Conservation (phyloP, 2,888 invertebrate species). For the Drosophila neonasuta region DNA sequence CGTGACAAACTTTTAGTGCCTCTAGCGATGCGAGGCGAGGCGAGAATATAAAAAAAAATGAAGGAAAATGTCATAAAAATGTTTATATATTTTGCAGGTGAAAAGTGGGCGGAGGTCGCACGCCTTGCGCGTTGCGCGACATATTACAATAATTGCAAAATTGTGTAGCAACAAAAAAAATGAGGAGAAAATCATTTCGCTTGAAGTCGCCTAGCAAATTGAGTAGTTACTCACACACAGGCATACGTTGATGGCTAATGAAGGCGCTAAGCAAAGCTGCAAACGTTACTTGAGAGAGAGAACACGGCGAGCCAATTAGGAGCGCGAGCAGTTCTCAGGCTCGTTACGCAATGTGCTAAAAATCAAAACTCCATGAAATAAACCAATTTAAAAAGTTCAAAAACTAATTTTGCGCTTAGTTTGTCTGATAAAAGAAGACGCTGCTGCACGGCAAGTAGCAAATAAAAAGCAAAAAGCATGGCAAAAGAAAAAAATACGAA, state of each 20-base stretch:
- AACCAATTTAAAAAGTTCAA: constrained; percentile 79
- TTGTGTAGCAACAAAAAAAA: constrained; percentile 63
- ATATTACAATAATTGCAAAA: constrained; percentile 75
- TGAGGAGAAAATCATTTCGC: constrained; percentile 58
- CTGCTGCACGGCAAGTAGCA: constrained; percentile 45
- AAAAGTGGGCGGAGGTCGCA: background rate
- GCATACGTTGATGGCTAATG: constrained; percentile 50
- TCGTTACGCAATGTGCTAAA: constrained; percentile 73
- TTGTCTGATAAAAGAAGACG: constrained; percentile 75
- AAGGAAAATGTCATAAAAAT: constrained; percentile 61
- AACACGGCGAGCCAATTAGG: constrained; percentile 68
- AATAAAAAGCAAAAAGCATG: constrained; percentile 20
- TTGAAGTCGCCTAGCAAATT: constrained; percentile 71
- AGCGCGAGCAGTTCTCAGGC: constrained; percentile 60
- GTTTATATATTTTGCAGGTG: constrained; percentile 13
- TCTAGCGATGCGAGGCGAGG: background rate
- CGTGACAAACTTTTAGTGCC: constrained; percentile 8
- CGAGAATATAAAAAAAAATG: constrained; percentile 5
- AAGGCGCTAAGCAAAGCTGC: constrained; percentile 66
- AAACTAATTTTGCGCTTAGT: constrained; percentile 81
- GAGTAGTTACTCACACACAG: constrained; percentile 62
- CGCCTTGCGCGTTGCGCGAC: constrained; percentile 38
- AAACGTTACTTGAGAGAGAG: constrained; percentile 16
- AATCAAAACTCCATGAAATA: constrained; percentile 79
- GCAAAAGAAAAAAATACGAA: constrained; percentile 24